These are phyloP conservation scores for Panthera leo DNA, from an alignment of 2,113 vertebrate genomes.

Conservation along the genomic window DNA sequence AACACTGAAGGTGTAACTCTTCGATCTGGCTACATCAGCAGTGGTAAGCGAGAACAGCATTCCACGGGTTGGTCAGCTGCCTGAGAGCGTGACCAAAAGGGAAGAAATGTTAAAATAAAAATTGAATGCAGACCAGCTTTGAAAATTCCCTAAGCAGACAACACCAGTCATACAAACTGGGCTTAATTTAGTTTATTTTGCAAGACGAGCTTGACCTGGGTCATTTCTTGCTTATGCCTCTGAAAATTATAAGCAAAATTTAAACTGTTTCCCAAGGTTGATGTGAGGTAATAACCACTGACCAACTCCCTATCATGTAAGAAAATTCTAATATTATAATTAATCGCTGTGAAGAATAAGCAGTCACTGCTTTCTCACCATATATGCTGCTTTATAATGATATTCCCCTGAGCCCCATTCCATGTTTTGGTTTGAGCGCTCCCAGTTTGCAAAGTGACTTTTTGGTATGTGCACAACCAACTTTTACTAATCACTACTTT, in stretches of 20 bases:
- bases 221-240: not conserved
- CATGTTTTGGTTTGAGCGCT: not conserved
- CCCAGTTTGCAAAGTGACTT: not conserved
- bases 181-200: not conserved
- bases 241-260: not conserved
- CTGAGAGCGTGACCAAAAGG: not conserved
- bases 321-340: not conserved
- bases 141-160: not conserved
- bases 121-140: not conserved
- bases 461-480: not conserved
- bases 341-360: not conserved
- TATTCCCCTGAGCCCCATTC: not conserved
- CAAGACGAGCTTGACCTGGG: not conserved
- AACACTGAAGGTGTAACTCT: not conserved
- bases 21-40: not conserved
- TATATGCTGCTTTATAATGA: not conserved
- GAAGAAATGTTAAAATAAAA: not conserved
- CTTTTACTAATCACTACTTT: not conserved
- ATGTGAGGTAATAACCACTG: not conserved
- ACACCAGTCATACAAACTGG: not conserved
- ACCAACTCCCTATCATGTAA: not conserved
- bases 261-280: not conserved
- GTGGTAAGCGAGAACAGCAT: fast-evolving
- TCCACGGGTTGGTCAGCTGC: not conserved
- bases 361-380: not conserved